Conservation (phyloP, 2,113 vertebrate species). For the Pteruthius melanotis region DNA sequence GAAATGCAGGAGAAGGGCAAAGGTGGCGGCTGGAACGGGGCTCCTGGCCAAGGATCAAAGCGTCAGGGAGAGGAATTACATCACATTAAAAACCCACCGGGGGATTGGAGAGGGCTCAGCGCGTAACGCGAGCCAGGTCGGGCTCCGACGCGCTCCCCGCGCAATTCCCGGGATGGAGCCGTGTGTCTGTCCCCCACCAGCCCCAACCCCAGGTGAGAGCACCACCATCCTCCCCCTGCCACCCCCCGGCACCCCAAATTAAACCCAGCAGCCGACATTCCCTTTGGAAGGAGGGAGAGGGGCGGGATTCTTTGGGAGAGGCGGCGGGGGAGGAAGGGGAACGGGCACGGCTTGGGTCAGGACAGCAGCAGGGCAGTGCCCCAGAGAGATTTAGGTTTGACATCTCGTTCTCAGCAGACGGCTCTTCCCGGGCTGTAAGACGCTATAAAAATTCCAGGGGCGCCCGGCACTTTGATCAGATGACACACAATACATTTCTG, state of each 20-base stretch:
- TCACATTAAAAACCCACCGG: conserved; percentile 53
- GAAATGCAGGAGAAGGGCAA: conserved; percentile 45
- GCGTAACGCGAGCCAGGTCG: conserved; percentile 69
- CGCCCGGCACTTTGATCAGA: conserved; percentile 47
- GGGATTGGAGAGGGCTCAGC: conserved; percentile 61
- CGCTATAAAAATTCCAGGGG: conserved; percentile 50
- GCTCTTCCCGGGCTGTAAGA: conserved; percentile 14
- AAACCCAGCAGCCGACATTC: neutral
- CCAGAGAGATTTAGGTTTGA: conserved; percentile 15
- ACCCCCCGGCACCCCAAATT: neutral
- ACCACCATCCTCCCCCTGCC: fast-evolving
- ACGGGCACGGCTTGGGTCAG: neutral
- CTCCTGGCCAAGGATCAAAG: conserved; percentile 72
- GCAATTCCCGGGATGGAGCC: neutral
- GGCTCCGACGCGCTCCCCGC: neutral
- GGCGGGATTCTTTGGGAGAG: no score
- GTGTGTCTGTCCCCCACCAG: fast-evolving
- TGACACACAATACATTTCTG: conserved; percentile 58
- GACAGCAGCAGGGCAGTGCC: neutral
- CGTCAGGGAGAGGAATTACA: conserved; percentile 50
- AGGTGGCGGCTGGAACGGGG: conserved; percentile 10
- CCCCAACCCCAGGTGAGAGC: neutral
- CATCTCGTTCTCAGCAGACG: conserved; percentile 24
- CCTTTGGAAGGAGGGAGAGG: neutral
- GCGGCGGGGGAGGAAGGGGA: neutral